phyloP scores from a whole-genome alignment of 2,888 invertebrate genomes.

The Rhabditoides inermis region DNA sequence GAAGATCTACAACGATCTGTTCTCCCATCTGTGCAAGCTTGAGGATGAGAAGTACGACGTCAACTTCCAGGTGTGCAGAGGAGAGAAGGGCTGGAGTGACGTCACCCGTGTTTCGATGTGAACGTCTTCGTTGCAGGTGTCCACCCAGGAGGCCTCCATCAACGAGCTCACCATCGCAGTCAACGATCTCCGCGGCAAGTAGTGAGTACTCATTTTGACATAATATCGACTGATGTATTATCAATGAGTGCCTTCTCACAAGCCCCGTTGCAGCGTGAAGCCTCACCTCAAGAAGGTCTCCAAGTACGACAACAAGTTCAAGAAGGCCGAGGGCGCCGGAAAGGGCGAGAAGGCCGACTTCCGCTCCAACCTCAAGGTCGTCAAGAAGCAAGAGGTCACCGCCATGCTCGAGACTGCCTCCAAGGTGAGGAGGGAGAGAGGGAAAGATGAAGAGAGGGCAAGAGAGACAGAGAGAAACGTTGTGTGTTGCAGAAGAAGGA shows the following conservation, averaged over 20 bases:
- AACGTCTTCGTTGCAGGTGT: not conserved
- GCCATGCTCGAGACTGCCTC: constrained; percentile 59
- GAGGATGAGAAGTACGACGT: constrained; percentile 76
- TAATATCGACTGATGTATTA: no score
- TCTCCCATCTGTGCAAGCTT: constrained; percentile 57
- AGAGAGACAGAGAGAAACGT: not conserved
- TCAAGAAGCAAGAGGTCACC: constrained; percentile 89
- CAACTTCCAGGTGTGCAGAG: constrained; percentile 60
- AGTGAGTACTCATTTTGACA: constrained; percentile 56
- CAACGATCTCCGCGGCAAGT: constrained; percentile 98
- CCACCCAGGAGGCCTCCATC: constrained; percentile 63
- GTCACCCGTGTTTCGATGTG: not conserved
- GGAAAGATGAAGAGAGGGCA: no score
- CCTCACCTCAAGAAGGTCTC: constrained; percentile 83
- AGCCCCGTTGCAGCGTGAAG: constrained; percentile 24
- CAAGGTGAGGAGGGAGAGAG: constrained; percentile 19
- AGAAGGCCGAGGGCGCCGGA: constrained; percentile 20
- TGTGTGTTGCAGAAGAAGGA: constrained; percentile 36
- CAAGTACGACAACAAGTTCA: constrained; percentile 87
- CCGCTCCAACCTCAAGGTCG: constrained; percentile 96
- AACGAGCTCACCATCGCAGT: constrained; percentile 96
- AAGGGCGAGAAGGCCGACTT: constrained; percentile 71
- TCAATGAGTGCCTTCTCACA: no score
- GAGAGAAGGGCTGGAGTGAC: not conserved
- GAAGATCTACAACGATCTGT: constrained; percentile 39